These are phyloP conservation scores for Bubo bubo DNA, from an alignment of 2,113 vertebrate genomes.

Conservation along the genomic window DNA sequence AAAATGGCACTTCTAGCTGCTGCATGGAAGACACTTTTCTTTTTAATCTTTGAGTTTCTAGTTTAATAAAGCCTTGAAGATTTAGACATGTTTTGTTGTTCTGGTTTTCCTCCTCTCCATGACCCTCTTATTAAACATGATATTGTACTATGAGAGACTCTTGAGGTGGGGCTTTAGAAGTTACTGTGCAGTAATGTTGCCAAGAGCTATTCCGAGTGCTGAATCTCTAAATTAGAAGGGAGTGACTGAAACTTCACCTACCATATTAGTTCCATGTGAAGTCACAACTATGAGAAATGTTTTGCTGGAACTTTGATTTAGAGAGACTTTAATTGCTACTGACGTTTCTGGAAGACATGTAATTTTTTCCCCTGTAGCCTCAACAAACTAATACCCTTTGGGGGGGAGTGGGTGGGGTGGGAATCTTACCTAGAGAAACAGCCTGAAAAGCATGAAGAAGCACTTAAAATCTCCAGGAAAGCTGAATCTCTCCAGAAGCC, in stretches of 20 bases:
- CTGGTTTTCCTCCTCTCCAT: background rate
- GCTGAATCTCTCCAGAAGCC: background rate
- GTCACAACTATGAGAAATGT: background rate
- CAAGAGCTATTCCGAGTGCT: background rate
- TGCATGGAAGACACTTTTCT: background rate
- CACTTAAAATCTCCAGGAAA: background rate
- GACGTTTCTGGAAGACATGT: background rate
- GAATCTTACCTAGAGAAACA: background rate
- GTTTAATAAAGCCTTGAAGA: background rate
- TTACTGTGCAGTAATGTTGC: background rate
- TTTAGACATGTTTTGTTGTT: background rate
- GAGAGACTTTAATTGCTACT: background rate
- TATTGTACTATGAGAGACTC: background rate
- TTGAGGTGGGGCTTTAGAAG: background rate
- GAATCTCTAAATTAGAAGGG: background rate
- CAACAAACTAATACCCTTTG: background rate
- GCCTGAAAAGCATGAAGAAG: background rate
- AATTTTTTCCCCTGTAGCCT: background rate
- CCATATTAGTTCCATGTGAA: background rate
- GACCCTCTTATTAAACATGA: background rate
- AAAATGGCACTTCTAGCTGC: background rate
- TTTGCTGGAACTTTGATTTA: background rate
- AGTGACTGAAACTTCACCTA: background rate
- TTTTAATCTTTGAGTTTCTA: background rate
- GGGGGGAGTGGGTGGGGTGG: no score